Conservation (phyloP, 2,888 invertebrate genomes). For the Pachymerium ferrugineum region DNA sequence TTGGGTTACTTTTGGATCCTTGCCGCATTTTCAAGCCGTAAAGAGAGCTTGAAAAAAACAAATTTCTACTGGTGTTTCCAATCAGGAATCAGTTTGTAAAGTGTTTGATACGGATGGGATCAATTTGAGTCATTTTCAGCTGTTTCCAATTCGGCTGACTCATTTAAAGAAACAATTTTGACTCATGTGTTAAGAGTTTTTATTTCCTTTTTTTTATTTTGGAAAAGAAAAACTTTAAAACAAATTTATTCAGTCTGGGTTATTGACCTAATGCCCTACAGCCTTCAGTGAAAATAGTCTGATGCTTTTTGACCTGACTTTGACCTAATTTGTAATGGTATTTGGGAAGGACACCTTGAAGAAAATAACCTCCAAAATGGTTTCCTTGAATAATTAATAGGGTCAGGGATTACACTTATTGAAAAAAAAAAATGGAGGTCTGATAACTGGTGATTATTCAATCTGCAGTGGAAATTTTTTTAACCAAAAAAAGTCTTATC, state of each 20-base stretch:
- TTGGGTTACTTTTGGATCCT: background rate
- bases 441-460: background rate
- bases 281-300: conserved; percentile 25
- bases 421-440: background rate
- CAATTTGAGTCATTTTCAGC: conserved; percentile 21
- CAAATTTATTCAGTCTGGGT: too few species aligned
- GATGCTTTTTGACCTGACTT: conserved; percentile 27
- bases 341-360: background rate
- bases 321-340: background rate
- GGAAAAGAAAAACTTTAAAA: too few species aligned
- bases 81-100: background rate
- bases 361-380: conserved; percentile 11
- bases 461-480: too few species aligned
- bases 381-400: background rate
- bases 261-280: conserved; percentile 23
- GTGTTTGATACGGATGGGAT: conserved; percentile 7
- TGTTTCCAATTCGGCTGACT: conserved; percentile 19
- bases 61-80: background rate
- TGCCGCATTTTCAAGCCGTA: background rate
- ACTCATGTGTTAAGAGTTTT: background rate
- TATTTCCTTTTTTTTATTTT: background rate
- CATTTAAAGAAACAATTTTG: conserved; percentile 10
- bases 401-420: conserved; percentile 2
- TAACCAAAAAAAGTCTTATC: conserved; percentile 12
- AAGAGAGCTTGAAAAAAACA: too few species aligned